Evolutionary conservation across 2,888 invertebrate species (phyloP).

Genomic region (Nephrotoma appendiculata): DNA sequence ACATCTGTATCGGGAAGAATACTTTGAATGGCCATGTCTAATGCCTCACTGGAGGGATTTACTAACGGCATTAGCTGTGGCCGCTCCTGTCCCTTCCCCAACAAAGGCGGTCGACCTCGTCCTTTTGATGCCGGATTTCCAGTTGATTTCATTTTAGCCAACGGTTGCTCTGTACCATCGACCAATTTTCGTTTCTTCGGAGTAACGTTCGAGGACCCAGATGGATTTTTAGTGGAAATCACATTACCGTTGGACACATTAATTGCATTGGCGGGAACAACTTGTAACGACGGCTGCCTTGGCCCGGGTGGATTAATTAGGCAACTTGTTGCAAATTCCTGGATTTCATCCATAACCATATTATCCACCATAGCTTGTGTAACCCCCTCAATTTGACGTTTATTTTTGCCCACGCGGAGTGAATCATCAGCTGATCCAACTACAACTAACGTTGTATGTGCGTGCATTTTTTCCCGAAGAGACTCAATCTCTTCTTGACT

Average conservation of each 20-base stretch:
- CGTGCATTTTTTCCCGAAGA: constrained; percentile 57
- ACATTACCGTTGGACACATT: constrained; percentile 11
- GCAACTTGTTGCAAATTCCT: constrained; percentile 45
- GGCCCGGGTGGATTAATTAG: constrained; percentile 41
- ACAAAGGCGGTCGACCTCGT: constrained; percentile 33
- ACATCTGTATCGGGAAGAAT: constrained; percentile 24
- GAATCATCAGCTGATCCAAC: constrained; percentile 69
- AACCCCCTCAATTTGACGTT: constrained; percentile 55
- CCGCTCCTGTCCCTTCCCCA: constrained; percentile 25
- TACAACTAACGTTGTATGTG: constrained; percentile 59
- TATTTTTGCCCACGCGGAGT: constrained; percentile 51
- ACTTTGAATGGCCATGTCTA: constrained; percentile 31
- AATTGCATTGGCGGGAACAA: constrained; percentile 16
- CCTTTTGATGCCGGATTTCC: constrained; percentile 37
- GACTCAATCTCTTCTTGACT: constrained; percentile 65
- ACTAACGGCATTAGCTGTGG: constrained; percentile 8
- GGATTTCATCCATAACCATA: constrained; percentile 55
- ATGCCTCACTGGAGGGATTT: constrained; percentile 21
- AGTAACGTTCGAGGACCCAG: not conserved
- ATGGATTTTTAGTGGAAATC: not conserved
- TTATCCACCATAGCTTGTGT: constrained; percentile 69
- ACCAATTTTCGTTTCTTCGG: constrained; percentile 11
- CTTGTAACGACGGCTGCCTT: constrained; percentile 21
- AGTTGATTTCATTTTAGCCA: constrained; percentile 29
- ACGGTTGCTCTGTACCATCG: constrained; percentile 6